Evolutionary conservation across 2,888 invertebrate species (phyloP).

Genomic region (Mesodorylaimus sp.): DNA sequence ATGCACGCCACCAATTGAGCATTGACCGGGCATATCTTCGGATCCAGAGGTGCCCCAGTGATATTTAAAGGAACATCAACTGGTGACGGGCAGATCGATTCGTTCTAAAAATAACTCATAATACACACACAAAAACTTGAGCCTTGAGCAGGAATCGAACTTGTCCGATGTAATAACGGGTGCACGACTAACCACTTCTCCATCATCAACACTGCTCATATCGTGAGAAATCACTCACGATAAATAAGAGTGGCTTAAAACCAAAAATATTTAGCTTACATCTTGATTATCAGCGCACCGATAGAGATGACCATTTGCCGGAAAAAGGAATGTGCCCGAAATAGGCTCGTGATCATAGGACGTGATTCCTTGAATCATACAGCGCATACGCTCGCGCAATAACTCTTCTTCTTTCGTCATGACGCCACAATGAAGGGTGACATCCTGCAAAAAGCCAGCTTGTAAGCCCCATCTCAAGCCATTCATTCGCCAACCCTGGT

Average conservation of each 20-base stretch:
- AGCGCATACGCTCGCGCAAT: constrained; percentile 69
- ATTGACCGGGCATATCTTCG: constrained; percentile 62
- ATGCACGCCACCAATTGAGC: constrained; percentile 69
- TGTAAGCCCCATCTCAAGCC: too few species aligned
- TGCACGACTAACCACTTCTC: neutral
- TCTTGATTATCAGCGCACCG: constrained; percentile 57
- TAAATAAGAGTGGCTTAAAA: too few species aligned
- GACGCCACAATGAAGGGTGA: neutral
- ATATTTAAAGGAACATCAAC: constrained; percentile 14
- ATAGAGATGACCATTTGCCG: constrained; percentile 68
- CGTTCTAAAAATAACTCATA: neutral
- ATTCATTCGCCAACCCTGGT: too few species aligned
- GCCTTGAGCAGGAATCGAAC: neutral
- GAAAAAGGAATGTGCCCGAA: constrained; percentile 69
- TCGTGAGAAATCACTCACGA: neutral
- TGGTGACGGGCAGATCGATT: too few species aligned
- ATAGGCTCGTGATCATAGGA: constrained; percentile 67
- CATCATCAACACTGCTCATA: neutral
- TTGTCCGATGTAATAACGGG: neutral
- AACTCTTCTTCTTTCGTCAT: constrained; percentile 62
- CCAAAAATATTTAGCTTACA: too few species aligned
- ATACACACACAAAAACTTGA: neutral
- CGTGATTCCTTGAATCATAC: constrained; percentile 79
- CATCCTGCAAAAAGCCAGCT: too few species aligned
- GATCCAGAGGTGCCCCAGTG: constrained; percentile 51